Evolutionary conservation across 2,113 vertebrate genomes (phyloP), one percentile per base, ranked within the genome.

Genomic region (Brevimyrus niger): DNA sequence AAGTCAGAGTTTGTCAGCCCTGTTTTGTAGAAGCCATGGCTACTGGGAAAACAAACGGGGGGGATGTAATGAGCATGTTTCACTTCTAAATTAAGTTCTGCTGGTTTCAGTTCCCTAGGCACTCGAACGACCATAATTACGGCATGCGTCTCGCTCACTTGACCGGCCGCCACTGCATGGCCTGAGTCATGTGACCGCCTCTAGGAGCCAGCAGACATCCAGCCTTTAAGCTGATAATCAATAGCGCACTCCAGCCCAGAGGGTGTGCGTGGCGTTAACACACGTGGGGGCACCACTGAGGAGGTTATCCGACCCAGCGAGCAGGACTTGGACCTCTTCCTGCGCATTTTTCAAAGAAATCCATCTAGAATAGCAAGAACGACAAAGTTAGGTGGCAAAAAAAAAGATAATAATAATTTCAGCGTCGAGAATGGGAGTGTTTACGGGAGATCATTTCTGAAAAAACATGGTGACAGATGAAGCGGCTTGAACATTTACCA

Each of bases 161-260:
- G 96, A 96, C 94, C 94, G 96, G 93, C 93, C 91, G 93, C 92
- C 94, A 93, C 93, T 92, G 93, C 95, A 94, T 95, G 90, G 90
- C 89, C 94, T 94, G 94, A 94, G 95, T 94, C 94, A 93, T 92
- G 92, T 93, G 95, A 95, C 94, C 94, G 93, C 93, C 95, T 91
- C 91, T 97, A 97, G 98, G 97, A 96, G 94, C 96, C 96, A 95
- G 96, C 98, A 99, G 97, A 97, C 98, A 96, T 96, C n/a, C 61
- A 13, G 95, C 94, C 94, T 97, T 96, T 94, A 95, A 94, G 94
- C 94, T 94, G 95, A 96, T 96, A 97, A 97, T 97, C 97, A 96
- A 97, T 97, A 94, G 91, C 91, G 93, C 92, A 55, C 94, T 95
- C 95, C 92, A 87, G 94, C 96, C 93, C 58, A 3, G 58, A 31